A percentile compares a stretch with the other conserved stretches of the same genome.
These are phyloP conservation scores for Tiliacea aurago DNA, from an alignment of 2,888 invertebrate genomes.

Conservation along the genomic window DNA sequence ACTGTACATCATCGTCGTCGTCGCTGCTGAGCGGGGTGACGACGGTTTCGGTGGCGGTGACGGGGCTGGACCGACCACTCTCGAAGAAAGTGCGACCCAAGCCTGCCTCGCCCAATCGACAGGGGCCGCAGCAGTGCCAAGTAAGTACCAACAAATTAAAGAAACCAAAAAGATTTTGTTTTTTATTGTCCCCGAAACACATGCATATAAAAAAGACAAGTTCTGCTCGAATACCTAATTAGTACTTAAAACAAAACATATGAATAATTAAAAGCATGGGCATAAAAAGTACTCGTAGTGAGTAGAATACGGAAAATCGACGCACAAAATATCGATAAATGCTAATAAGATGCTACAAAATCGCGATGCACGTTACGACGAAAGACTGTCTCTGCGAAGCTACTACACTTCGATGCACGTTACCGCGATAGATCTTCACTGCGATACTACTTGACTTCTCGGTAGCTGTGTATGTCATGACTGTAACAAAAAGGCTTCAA, in stretches of 20 bases:
- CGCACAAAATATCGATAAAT: no score
- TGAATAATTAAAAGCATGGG: no score
- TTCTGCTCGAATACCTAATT: background rate
- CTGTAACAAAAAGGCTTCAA: background rate
- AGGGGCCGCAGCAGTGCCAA: slow-evolving; percentile 98
- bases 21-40: slow-evolving; percentile 79
- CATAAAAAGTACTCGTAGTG: background rate
- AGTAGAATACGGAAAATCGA: no score
- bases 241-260: background rate
- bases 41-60: slow-evolving; percentile 85
- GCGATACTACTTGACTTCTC: no score
- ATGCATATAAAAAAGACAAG: background rate
- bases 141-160: slow-evolving; percentile 85
- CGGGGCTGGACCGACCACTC: slow-evolving; percentile 82
- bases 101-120: slow-evolving; percentile 96
- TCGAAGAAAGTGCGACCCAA: slow-evolving; percentile 93
- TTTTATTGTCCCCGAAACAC: background rate
- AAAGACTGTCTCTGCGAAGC: no score
- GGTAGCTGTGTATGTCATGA: no score
- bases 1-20: slow-evolving; percentile 82
- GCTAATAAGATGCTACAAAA: background rate
- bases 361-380: no score
- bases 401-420: no score
- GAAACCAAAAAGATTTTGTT: background rate
- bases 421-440: no score